These are phyloP conservation scores for Drosophila dives DNA, from an alignment of 2,888 invertebrate genomes.

Conservation along the genomic window DNA sequence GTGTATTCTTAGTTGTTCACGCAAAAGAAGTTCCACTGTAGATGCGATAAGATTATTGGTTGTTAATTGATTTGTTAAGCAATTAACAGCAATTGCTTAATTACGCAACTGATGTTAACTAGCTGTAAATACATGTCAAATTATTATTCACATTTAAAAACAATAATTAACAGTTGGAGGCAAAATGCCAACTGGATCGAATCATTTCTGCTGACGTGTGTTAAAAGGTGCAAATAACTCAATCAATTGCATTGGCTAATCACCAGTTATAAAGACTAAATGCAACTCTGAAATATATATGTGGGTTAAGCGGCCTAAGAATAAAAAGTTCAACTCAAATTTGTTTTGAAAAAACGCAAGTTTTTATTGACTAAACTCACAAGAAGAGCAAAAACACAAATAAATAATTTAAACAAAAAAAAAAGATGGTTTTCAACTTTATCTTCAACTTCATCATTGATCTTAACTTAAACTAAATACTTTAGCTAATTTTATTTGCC, in stretches of 20 bases:
- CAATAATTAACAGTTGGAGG: neutral
- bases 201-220: neutral
- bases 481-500: slow-evolving; percentile 73
- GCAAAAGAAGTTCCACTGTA: neutral
- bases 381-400: slow-evolving; percentile 72
- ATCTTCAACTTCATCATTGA: slow-evolving; percentile 13
- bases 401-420: slow-evolving; percentile 67
- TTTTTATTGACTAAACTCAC: slow-evolving; percentile 78
- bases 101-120: slow-evolving; percentile 1
- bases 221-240: neutral
- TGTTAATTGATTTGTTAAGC: slow-evolving; percentile 2
- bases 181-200: neutral
- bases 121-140: neutral
- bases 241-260: neutral
- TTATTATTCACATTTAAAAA: neutral
- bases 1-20: neutral
- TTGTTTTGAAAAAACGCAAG: slow-evolving; percentile 58
- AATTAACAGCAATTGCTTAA: neutral
- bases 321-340: slow-evolving; percentile 26
- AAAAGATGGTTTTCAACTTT: slow-evolving; percentile 41
- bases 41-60: neutral
- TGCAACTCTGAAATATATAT: neutral
- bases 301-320: neutral
- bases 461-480: slow-evolving; percentile 55
- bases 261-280: neutral